Evolutionary conservation across 1,140 invertebrate genomes (phyloP).

Genomic region (Aporrectodea caliginosa): DNA sequence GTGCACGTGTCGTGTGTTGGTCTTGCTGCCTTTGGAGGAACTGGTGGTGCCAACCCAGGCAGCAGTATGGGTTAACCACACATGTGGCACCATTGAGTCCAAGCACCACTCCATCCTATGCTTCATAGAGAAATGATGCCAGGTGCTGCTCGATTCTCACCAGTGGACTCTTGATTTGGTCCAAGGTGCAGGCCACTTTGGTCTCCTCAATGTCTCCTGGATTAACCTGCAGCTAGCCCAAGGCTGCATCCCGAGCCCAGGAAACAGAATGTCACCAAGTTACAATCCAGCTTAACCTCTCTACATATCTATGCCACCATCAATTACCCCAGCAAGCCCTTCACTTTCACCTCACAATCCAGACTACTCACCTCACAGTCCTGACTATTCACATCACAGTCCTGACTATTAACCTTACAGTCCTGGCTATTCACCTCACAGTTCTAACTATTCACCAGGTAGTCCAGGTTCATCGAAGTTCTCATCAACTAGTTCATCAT

Average conservation of each 20-base stretch:
- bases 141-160: slow-evolving; percentile 91
- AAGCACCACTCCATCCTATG: slow-evolving; percentile 78
- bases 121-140: slow-evolving; percentile 91
- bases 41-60: slow-evolving; percentile 66
- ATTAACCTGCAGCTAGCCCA: neutral
- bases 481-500: slow-evolving; percentile 56
- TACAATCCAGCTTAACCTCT: slow-evolving; percentile 31
- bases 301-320: slow-evolving; percentile 64
- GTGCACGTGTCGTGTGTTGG: slow-evolving; percentile 55
- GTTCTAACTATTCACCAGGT: slow-evolving; percentile 69
- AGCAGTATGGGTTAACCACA: slow-evolving; percentile 73
- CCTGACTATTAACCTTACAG: slow-evolving; percentile 61
- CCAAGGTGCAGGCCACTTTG: slow-evolving; percentile 67
- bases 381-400: slow-evolving; percentile 62
- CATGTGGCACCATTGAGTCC: slow-evolving; percentile 93
- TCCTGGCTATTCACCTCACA: slow-evolving; percentile 61
- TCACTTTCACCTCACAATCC: slow-evolving; percentile 62
- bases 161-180: slow-evolving; percentile 58
- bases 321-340: slow-evolving; percentile 63
- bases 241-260: slow-evolving; percentile 28
- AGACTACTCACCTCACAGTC: slow-evolving; percentile 60
- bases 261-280: slow-evolving; percentile 22
- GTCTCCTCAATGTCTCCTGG: slow-evolving; percentile 54
- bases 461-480: slow-evolving; percentile 43
- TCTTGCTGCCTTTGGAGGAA: slow-evolving; percentile 87